phyloP scores from a whole-genome alignment of 1,140 invertebrate species.

The Diuraphis noxia region DNA sequence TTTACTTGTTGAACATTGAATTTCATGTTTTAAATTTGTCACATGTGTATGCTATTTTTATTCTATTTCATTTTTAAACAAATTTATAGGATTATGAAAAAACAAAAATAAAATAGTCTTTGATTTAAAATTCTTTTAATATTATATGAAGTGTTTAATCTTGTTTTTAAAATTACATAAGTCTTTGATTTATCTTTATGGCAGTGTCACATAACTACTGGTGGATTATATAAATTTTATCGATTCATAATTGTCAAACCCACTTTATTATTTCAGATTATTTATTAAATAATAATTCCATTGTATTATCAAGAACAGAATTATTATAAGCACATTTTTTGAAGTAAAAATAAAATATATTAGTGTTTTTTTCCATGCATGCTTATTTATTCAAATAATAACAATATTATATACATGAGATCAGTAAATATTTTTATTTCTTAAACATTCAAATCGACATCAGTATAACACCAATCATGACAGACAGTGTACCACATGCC shows the following conservation, averaged over 20 bases:
- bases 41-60: not conserved
- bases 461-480: slow-evolving; percentile 23
- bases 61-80: not conserved
- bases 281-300: not conserved
- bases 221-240: too few relatives aligned
- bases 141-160: too few relatives aligned
- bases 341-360: not conserved
- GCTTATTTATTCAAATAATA: not conserved
- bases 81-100: not conserved
- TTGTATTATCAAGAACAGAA: not conserved
- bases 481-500: slow-evolving; percentile 15
- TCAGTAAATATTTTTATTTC: not conserved
- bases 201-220: too few relatives aligned
- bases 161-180: too few relatives aligned
- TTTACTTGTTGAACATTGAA: not conserved
- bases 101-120: too few relatives aligned
- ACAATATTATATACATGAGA: not conserved
- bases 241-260: not conserved
- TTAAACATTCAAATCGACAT: slow-evolving; percentile 23
- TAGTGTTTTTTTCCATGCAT: not conserved
- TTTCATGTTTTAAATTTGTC: not conserved
- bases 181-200: too few relatives aligned
- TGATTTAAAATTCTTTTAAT: too few relatives aligned
- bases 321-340: not conserved
- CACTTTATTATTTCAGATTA: not conserved